phyloP scores from a whole-genome alignment of 1,140 invertebrate genomes.

The Orchestia grillus region DNA sequence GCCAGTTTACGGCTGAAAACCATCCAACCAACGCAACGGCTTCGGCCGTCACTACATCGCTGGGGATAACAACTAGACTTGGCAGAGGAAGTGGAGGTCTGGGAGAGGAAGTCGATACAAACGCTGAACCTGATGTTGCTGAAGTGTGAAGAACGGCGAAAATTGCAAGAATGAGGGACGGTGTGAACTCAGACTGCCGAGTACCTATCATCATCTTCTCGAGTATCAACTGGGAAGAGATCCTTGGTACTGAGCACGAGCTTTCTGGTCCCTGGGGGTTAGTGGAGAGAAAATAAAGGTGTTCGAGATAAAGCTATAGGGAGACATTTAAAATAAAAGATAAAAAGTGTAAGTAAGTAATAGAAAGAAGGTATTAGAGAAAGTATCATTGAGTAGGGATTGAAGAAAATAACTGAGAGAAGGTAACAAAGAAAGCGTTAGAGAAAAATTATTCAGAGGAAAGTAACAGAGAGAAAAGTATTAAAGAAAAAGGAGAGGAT shows the following conservation, averaged over 20 bases:
- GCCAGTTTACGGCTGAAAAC: neutral
- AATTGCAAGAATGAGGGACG: no score
- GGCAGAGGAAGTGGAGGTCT: neutral
- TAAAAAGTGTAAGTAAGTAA: no score
- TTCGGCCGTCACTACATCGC: neutral
- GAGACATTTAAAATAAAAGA: no score
- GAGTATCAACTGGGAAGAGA: neutral
- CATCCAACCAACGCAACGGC: slow-evolving; percentile 15
- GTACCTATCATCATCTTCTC: neutral
- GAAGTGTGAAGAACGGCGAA: neutral
- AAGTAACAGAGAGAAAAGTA: neutral
- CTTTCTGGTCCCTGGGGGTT: neutral
- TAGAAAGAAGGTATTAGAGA: no score
- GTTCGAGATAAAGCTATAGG: no score
- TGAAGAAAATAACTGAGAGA: no score
- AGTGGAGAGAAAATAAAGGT: no score
- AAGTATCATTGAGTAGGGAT: no score
- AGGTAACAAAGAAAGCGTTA: no score
- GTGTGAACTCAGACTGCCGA: neutral
- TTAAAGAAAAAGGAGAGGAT: neutral
- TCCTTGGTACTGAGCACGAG: neutral
- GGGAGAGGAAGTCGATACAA: neutral
- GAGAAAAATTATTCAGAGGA: neutral
- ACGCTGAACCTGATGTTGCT: neutral
- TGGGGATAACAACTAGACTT: neutral